phyloP scores from a whole-genome alignment of 2,113 vertebrate species.

The Oplegnathus fasciatus region DNA sequence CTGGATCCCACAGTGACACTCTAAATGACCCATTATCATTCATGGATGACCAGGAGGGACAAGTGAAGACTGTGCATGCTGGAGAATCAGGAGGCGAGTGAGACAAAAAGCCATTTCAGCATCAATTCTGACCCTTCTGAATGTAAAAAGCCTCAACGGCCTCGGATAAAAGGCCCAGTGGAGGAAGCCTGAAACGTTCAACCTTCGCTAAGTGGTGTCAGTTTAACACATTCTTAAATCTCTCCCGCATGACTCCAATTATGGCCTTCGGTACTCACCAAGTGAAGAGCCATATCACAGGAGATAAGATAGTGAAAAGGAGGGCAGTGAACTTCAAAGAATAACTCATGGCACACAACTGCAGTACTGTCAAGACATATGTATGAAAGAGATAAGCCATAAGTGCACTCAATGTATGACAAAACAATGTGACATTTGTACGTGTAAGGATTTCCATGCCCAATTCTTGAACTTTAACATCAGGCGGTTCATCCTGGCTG shows the following conservation, averaged over 20 bases:
- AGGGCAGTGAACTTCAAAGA: slow-evolving; percentile 17
- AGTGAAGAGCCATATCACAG: slow-evolving; percentile 13
- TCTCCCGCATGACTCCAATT: slow-evolving; percentile 29
- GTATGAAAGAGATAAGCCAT: background rate
- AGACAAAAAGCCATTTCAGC: slow-evolving; percentile 40
- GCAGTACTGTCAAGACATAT: slow-evolving; percentile 11
- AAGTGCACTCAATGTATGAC: background rate
- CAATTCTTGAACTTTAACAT: slow-evolving; percentile 21
- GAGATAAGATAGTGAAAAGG: slow-evolving; percentile 49
- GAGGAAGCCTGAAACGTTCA: slow-evolving; percentile 2
- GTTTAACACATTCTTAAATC: slow-evolving; percentile 37
- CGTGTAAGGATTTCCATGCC: background rate
- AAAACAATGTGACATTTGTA: no score
- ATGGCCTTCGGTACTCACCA: slow-evolving; percentile 13
- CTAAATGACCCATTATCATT: slow-evolving; percentile 67
- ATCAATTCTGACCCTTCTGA: slow-evolving; percentile 7
- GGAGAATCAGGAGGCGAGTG: background rate
- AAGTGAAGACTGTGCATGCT: slow-evolving; percentile 18
- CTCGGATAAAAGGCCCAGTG: background rate
- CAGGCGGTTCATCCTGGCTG: slow-evolving; percentile 5
- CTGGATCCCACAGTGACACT: slow-evolving; percentile 30
- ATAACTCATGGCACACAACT: background rate
- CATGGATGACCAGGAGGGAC: slow-evolving; percentile 43
- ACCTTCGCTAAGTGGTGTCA: slow-evolving; percentile 32
- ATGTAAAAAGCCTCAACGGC: slow-evolving; percentile 12